phyloP scores from a whole-genome alignment of 2,113 vertebrate genomes.

The Crotalus viridis region DNA sequence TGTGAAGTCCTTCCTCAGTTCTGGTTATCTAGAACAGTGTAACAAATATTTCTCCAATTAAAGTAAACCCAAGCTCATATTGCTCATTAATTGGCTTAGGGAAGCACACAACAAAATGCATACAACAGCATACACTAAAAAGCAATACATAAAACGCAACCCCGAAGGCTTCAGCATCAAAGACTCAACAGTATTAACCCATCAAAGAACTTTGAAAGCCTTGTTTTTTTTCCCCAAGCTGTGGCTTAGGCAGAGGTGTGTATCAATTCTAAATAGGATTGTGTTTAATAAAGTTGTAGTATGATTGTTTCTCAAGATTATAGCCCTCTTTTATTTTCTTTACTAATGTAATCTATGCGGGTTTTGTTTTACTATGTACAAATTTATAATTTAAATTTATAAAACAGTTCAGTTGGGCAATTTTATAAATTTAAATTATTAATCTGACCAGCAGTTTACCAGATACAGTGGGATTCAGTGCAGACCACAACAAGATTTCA shows the following conservation, averaged over 20 bases:
- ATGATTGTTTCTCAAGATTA: background rate
- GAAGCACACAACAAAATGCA: background rate
- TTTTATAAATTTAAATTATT: background rate
- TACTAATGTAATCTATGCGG: background rate
- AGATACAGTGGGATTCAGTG: background rate
- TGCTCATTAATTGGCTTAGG: background rate
- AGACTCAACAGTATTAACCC: background rate
- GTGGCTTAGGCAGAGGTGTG: background rate
- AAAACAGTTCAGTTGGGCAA: background rate
- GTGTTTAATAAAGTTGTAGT: background rate
- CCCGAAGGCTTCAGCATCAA: background rate
- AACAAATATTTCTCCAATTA: background rate
- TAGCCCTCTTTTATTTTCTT: background rate
- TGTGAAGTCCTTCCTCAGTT: background rate
- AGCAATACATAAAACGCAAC: background rate
- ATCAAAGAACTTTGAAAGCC: background rate
- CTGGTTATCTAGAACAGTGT: background rate
- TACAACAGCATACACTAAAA: background rate
- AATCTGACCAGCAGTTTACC: background rate
- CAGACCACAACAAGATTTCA: background rate
- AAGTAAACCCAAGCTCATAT: background rate
- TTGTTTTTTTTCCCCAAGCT: background rate
- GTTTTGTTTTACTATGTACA: background rate
- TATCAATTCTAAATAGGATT: background rate
- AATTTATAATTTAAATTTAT: background rate